Evolutionary conservation across 1,140 invertebrate species (phyloP).

Genomic region (Dendroctonus valens): DNA sequence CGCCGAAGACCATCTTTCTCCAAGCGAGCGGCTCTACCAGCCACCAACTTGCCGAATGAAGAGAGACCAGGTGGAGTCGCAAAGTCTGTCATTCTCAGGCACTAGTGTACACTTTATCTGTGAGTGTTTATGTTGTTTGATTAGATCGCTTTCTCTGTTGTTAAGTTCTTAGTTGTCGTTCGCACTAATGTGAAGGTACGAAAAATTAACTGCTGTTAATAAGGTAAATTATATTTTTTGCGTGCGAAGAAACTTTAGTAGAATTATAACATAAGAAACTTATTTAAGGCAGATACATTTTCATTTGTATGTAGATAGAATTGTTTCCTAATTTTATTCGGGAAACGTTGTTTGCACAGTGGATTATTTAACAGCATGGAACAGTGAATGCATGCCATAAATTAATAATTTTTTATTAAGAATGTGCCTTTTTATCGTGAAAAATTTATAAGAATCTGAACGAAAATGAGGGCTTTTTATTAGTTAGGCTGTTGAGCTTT

Average conservation of each 20-base stretch:
- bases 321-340: no score
- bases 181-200: background rate
- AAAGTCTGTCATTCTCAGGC: conserved; percentile 26
- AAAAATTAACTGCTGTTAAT: background rate
- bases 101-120: conserved; percentile 31
- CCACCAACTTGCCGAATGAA: conserved; percentile 30
- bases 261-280: background rate
- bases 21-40: conserved; percentile 41
- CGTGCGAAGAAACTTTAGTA: background rate
- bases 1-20: conserved; percentile 41
- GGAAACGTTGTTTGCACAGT: no score
- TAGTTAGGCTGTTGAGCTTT: no score
- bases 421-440: no score
- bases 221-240: background rate
- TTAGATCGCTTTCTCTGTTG: background rate
- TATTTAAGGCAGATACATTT: background rate
- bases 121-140: conserved; percentile 12
- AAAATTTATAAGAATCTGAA: no score
- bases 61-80: conserved; percentile 35
- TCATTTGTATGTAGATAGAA: background rate
- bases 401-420: no score
- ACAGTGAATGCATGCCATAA: no score
- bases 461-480: no score
- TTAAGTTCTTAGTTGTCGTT: background rate
- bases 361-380: no score